Evolutionary conservation across 2,888 invertebrate species (phyloP), one percentile per base, ranked within the genome.

Genomic region (Amphipoea lucens): DNA sequence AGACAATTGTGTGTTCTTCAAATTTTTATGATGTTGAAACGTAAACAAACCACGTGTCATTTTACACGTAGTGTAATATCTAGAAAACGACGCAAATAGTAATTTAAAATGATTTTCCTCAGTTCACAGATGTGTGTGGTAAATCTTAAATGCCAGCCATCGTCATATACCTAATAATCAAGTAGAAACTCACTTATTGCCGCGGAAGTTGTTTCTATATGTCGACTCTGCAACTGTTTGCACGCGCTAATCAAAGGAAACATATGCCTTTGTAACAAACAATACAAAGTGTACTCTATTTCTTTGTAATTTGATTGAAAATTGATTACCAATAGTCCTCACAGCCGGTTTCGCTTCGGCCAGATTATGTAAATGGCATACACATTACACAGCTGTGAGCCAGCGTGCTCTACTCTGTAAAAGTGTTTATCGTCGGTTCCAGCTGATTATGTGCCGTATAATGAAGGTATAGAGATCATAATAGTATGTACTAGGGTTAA

Each of bases 361-460:
- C 89, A 91, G 90, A 93, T 94, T 95, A 94, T 94, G 95, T 94
- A 95, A 95, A 95, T 94, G 91, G 89, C 87, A 87, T 91, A 92
- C 93, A 94, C 94, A 95, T 94, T 91, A 92, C 92, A 94, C 95
- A 95, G 94, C 95, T 95, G 94, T 93, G 91, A 88, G 91, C 89
- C 84, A 76, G 89, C 90, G 86, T 91, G 91, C 89, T 90, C 83
- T 86, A 86, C 89, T 89, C 85, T 83, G 85, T 87, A 88, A 90
- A 85, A 89, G 81, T 90, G 89, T 90, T 87, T 89, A 86, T 80
- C 74, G 77, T 75, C 9, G 71, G 74, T 79, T 81, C 63, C 78
- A 88, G 69, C 67, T 87, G 86, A 93, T 90, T 92, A 84, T 92
- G 79, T 76, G 67, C 90, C 85, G 75, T 94, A 92, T 82, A 20